Evolutionary conservation across 2,797 vertebrate genomes (phyloP), one percentile per base, ranked within the genome.

Genomic region (Selene dorsalis): DNA sequence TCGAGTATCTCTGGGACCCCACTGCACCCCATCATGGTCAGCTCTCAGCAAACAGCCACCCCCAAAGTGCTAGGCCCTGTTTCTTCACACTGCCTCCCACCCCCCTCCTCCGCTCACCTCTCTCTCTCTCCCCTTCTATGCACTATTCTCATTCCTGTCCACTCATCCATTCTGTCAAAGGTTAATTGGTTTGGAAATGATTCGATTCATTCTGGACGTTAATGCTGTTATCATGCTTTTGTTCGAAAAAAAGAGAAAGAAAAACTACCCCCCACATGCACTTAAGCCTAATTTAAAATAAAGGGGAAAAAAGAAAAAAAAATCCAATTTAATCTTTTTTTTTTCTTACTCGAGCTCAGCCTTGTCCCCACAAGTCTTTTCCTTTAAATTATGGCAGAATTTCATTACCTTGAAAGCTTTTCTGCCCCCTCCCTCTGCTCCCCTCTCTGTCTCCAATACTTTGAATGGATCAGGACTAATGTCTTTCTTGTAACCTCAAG

Each of bases 171-270:
- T 94, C 92, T 94, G 94, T 95, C 94, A 95, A 94, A 96, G 95
- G 95, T 96, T 96, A 96, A 96, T 96, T 95, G 95, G 95, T 94
- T 96, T 95, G 94, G 94, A 96, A 96, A 96, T 95, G 93, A 96
- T 96, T 95, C 89, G 91, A 96, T 95, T 96, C 93, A 95, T 95
- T 95, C 92, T 90, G 88, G 90, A 93, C 91, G 68, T 92, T 96
- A 96, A 96, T 96, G 95, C 95, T 93, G 94, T 96, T 95, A 96
- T 95, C 94, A 86, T 95, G 92, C 92, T 93, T 95, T 95, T 94
- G 88, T 93, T 91, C 14, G 43, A 66, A 85, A 87, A 87, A 41
- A 35, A 69, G 57, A 85, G 87, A 92, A 93, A 94, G 91, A 94
- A 93, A 92, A 94, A 92, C 92, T 89, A 89, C 88, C 90, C 91